A percentile compares a stretch with the other conserved stretches of the same genome.
These are phyloP conservation scores for Anguilla marmorata DNA, from an alignment of 2,797 vertebrate genomes.

Conservation along the genomic window DNA sequence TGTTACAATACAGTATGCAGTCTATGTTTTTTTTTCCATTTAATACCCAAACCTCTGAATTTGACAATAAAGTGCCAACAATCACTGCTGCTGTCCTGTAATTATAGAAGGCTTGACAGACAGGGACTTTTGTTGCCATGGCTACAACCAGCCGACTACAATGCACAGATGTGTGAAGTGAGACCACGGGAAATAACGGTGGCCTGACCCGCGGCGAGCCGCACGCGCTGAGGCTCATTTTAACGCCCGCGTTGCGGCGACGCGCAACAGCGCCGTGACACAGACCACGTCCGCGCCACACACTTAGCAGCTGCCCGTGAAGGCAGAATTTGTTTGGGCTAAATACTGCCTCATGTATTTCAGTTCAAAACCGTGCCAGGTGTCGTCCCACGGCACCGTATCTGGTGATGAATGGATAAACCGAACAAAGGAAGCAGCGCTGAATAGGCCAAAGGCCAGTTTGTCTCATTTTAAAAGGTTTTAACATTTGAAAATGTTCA, in stretches of 20 bases:
- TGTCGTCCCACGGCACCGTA: background rate
- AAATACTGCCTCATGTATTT: background rate
- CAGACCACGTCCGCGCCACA: background rate
- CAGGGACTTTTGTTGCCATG: slow-evolving; percentile 31
- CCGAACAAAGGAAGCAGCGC: background rate
- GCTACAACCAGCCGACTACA: background rate
- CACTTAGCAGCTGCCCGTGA: background rate
- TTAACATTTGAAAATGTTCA: background rate
- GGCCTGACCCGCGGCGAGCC: background rate
- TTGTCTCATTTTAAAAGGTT: background rate
- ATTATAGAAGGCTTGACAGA: background rate
- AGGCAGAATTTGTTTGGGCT: background rate
- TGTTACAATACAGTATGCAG: slow-evolving; percentile 11
- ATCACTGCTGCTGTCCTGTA: background rate
- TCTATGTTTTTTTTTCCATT: background rate
- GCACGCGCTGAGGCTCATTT: background rate
- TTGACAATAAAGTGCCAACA: background rate
- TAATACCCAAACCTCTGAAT: background rate
- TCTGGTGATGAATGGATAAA: background rate
- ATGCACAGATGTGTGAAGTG: background rate
- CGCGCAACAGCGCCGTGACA: background rate
- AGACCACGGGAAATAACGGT: background rate
- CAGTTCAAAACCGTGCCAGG: background rate
- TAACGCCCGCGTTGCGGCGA: background rate
- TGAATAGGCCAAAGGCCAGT: background rate